These are phyloP conservation scores for Ganaspis brasiliensis DNA, from an alignment of 2,888 invertebrate species.

Conservation along the genomic window DNA sequence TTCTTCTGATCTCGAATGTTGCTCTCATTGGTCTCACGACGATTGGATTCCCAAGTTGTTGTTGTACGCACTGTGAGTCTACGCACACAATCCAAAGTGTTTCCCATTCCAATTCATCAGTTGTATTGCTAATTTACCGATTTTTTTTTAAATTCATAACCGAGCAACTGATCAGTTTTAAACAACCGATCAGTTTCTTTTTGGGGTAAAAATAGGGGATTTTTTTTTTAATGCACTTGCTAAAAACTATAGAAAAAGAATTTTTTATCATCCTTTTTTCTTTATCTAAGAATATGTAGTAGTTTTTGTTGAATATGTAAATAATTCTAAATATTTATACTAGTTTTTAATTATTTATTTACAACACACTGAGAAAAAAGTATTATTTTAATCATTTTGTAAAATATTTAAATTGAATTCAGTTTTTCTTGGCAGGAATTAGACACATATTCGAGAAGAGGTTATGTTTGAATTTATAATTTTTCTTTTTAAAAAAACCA, in stretches of 20 bases:
- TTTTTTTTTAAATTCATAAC: slow-evolving; percentile 27
- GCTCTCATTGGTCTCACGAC: slow-evolving; percentile 56
- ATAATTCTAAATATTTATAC: too few relatives aligned
- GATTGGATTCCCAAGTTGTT: slow-evolving; percentile 71
- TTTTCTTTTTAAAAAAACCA: too few relatives aligned
- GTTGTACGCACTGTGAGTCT: slow-evolving; percentile 75
- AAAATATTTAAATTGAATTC: too few relatives aligned
- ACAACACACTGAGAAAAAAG: too few relatives aligned
- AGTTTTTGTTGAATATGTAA: too few relatives aligned
- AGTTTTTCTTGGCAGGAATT: too few relatives aligned
- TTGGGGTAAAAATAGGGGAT: slow-evolving; percentile 1
- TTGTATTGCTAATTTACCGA: slow-evolving; percentile 32
- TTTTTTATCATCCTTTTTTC: not conserved
- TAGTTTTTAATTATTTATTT: too few relatives aligned
- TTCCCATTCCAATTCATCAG: slow-evolving; percentile 69
- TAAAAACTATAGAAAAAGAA: not conserved
- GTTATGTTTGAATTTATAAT: too few relatives aligned
- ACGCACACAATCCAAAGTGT: slow-evolving; percentile 80
- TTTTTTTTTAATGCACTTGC: slow-evolving; percentile 25
- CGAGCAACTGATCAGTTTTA: slow-evolving; percentile 31
- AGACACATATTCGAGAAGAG: too few relatives aligned
- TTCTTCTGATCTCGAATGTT: slow-evolving; percentile 71
- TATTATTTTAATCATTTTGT: too few relatives aligned
- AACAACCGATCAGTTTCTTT: slow-evolving; percentile 25
- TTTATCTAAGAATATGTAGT: too few relatives aligned